Base-by-base conservation (phyloP, 2,888 invertebrate species). In the Drosophila percnosoma region DNA sequence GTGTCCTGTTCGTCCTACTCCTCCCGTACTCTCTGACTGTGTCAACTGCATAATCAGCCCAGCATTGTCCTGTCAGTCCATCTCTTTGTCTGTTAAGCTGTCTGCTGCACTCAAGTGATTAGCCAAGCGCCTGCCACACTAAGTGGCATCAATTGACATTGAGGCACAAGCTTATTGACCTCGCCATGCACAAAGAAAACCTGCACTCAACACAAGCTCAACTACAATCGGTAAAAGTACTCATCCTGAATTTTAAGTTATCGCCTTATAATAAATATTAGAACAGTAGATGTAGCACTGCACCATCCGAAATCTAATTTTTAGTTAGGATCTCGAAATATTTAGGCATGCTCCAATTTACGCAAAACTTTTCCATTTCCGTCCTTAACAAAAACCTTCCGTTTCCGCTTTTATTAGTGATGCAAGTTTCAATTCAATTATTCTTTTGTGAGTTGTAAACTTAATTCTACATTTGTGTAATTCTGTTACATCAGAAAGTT, bases 111-210 rank as follows among this genome's bases (percentile, higher is more conserved):
- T 34, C 62, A 51, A 55, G 27, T 40, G 82, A 84, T 89, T 89
- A 84, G 68, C 78, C 29, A 65, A 40, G 36, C 38, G 52, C 31
- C 51, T 42, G 21, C 24, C 42, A 34, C 67, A 52, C 33, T 55
- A 76, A 80, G 68, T 64, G 72, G 48, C 78, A 68, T 74, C 82
- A 71, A 70, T 68, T 73, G 80, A 38, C 66, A 74, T 68, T 66
- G 53, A 63, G 48, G 21, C 33, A 34, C 40, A 54, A 34, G 53
- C 67, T 61, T 72, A 74, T 66, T 66, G 65, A 58, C 52, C 29
- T 6, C 29, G 6, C 18, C 59, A 51, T 15, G 8, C 2, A 51
- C 45, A 27, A 62, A 29, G 33, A 13, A 38, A 36, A 48, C 40
- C 62, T 3, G 33, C 2, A 51, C 45, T 59, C 11, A 29, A 53